Conservation (phyloP, 2,797 vertebrate species). For the Pseudochaenichthys georgianus region DNA sequence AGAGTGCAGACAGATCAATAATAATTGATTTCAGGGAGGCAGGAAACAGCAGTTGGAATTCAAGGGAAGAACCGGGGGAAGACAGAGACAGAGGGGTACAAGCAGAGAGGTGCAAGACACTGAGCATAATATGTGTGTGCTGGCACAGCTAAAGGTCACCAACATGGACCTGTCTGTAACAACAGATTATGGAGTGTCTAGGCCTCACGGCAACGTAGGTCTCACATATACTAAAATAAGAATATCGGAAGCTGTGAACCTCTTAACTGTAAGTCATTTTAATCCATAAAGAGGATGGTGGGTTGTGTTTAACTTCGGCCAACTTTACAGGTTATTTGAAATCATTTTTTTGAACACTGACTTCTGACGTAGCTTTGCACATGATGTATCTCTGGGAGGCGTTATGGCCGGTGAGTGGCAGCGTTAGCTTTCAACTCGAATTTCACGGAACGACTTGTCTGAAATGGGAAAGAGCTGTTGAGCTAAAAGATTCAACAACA, state of each 20-base stretch:
- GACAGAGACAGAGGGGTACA: conserved; percentile 73
- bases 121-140: conserved; percentile 74
- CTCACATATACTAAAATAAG: conserved; percentile 16
- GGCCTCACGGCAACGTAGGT: conserved; percentile 35
- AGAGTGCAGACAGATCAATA: conserved; percentile 84
- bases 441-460: no score
- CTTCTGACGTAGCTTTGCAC: neutral
- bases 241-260: conserved; percentile 25
- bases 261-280: conserved; percentile 16
- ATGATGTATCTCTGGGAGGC: no score
- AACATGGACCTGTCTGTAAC: conserved; percentile 74
- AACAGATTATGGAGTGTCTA: conserved; percentile 69
- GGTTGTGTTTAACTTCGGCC: conserved; percentile 2
- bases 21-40: conserved; percentile 82
- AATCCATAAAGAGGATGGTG: conserved; percentile 4
- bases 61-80: conserved; percentile 69
- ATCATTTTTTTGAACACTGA: neutral
- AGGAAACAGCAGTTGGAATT: conserved; percentile 79
- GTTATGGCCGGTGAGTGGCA: no score
- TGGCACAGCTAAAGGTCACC: conserved; percentile 81
- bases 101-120: conserved; percentile 59
- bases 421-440: no score
- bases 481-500: no score
- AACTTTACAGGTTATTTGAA: neutral
- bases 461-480: no score